These are phyloP conservation scores for Drosophila monieri DNA, from an alignment of 2,888 invertebrate genomes.

Conservation along the genomic window DNA sequence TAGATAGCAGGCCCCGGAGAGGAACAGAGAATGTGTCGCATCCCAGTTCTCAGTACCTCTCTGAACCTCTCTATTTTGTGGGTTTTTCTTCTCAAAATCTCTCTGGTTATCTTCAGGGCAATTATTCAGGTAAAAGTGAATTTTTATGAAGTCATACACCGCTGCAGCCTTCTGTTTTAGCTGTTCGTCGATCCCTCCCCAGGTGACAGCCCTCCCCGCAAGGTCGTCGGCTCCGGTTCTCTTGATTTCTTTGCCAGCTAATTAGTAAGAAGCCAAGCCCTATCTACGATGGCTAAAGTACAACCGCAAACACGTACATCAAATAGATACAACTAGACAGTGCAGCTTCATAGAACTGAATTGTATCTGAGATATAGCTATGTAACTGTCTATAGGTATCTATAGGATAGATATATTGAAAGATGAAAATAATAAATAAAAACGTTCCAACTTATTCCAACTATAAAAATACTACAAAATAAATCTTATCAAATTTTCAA, in stretches of 20 bases:
- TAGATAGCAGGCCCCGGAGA: constrained; percentile 52
- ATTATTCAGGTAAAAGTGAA: constrained; percentile 52
- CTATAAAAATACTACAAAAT: no score
- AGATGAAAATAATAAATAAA: no score
- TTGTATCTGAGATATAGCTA: not conserved
- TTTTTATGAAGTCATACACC: constrained; percentile 56
- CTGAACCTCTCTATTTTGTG: not conserved
- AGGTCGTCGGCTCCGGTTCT: constrained; percentile 49
- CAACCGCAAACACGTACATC: constrained; percentile 1
- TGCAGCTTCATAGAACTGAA: not conserved
- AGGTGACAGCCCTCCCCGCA: constrained; percentile 29
- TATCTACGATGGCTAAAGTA: constrained; percentile 13
- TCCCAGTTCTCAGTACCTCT: constrained; percentile 6
- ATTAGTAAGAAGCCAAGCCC: constrained; percentile 13
- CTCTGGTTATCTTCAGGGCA: constrained; percentile 1
- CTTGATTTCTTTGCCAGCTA: constrained; percentile 30
- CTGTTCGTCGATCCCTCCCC: constrained; percentile 8
- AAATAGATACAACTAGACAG: not conserved
- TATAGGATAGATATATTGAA: no score
- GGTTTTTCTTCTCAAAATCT: not conserved
- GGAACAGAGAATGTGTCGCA: constrained; percentile 11
- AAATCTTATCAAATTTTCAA: not conserved
- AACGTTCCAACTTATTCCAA: no score
- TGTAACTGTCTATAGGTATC: no score
- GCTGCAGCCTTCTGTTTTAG: constrained; percentile 15